Evolutionary conservation across 2,888 invertebrate species (phyloP).

Genomic region (Polietes domitor): DNA sequence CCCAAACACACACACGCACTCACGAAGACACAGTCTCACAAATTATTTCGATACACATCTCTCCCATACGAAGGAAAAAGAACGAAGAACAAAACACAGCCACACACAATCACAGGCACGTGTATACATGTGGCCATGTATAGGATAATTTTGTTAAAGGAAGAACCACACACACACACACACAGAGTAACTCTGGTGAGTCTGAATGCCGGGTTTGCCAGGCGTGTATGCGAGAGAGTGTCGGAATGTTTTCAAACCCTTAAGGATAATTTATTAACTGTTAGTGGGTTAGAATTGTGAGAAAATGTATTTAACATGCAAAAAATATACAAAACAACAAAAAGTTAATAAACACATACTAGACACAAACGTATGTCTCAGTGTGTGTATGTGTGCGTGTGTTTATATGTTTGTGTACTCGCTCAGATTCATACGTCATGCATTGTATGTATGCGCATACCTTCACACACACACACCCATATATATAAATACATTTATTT

Average conservation of each 20-base stretch:
- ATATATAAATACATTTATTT: background rate
- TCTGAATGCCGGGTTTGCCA: background rate
- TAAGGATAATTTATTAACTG: conserved; percentile 60
- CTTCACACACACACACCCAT: background rate
- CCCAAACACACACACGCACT: conserved; percentile 1
- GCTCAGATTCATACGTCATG: too few species aligned
- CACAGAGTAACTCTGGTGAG: background rate
- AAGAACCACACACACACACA: background rate
- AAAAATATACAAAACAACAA: conserved; percentile 17
- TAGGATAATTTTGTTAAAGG: conserved; percentile 18
- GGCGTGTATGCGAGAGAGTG: background rate
- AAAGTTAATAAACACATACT: conserved; percentile 38
- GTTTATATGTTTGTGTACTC: background rate
- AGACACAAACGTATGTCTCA: background rate
- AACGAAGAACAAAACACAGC: conserved; percentile 18
- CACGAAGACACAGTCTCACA: conserved; percentile 33
- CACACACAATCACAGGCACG: background rate
- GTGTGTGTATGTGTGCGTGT: conserved; percentile 1
- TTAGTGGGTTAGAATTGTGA: conserved; percentile 43
- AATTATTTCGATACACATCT: conserved; percentile 55
- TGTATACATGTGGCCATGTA: background rate
- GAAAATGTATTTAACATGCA: conserved; percentile 38
- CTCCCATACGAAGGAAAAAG: background rate
- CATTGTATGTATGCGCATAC: too few species aligned
- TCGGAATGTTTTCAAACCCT: conserved; percentile 46